These are phyloP conservation scores for Epsilonema sp. DNA, from an alignment of 2,888 invertebrate species.

Conservation along the genomic window DNA sequence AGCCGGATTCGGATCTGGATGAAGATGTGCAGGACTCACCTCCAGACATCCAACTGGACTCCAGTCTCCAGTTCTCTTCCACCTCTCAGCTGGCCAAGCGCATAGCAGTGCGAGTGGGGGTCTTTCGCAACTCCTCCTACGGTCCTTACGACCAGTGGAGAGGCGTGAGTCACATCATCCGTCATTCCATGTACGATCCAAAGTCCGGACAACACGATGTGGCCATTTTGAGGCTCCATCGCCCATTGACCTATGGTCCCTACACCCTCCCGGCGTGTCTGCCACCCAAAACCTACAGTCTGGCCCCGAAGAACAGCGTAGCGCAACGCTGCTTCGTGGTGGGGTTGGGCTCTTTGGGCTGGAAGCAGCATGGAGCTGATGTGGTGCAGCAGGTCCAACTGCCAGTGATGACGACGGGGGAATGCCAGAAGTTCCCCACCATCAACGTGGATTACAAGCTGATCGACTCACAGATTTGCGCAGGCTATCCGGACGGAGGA, in stretches of 20 bases:
- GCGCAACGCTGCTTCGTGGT: conserved; percentile 2
- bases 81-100: too few species aligned
- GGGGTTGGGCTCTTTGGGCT: conserved; percentile 5
- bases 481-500: background rate
- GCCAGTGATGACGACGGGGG: conserved; percentile 1
- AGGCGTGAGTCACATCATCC: conserved; percentile 2
- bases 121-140: conserved; percentile 4
- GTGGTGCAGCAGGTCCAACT: conserved; percentile 1
- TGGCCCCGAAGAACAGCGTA: too few species aligned
- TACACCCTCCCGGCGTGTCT: conserved; percentile 3
- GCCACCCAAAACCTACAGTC: too few species aligned
- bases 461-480: conserved; percentile 1
- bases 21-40: too few species aligned
- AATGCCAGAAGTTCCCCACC: conserved; percentile 2
- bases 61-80: too few species aligned
- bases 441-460: conserved; percentile 2
- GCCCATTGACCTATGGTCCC: conserved; percentile 3
- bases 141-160: conserved; percentile 6
- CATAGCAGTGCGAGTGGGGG: too few species aligned
- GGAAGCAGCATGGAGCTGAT: background rate
- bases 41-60: too few species aligned
- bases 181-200: conserved; percentile 5
- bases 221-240: conserved; percentile 4
- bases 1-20: too few species aligned
- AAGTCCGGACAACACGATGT: conserved; percentile 1